These are phyloP conservation scores for Astatoreochromis straeleni DNA, from an alignment of 2,113 vertebrate genomes.

Conservation along the genomic window DNA sequence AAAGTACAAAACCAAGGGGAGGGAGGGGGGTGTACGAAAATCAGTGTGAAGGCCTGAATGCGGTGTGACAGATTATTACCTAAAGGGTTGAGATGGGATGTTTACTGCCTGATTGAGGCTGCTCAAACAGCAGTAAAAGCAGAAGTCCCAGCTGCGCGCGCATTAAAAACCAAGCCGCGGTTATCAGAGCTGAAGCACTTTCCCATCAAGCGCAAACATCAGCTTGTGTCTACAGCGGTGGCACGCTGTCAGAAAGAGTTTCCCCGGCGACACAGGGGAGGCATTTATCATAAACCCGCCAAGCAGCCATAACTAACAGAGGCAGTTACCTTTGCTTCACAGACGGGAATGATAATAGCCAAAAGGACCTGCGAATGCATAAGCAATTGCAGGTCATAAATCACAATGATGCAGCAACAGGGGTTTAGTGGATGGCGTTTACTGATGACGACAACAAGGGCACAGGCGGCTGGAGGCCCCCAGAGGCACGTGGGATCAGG, in stretches of 20 bases:
- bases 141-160: neutral
- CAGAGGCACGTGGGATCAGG: neutral
- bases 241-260: neutral
- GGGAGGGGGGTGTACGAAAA: neutral
- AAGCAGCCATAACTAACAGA: conserved; percentile 30
- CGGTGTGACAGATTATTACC: neutral
- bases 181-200: neutral
- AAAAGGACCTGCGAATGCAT: conserved; percentile 26
- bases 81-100: neutral
- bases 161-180: neutral
- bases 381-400: conserved; percentile 24
- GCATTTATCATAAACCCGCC: conserved; percentile 54
- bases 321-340: conserved; percentile 18
- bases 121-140: neutral
- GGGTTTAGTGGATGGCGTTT: neutral
- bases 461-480: conserved; percentile 4
- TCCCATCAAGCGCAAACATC: conserved; percentile 7
- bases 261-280: conserved; percentile 1
- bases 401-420: conserved; percentile 13
- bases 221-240: neutral
- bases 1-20: neutral
- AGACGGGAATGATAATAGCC: conserved; percentile 27
- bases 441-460: conserved; percentile 27
- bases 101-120: neutral
- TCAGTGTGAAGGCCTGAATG: neutral